Percentiles rank a stretch among this genome's conserved stretches.
phyloP scores from a whole-genome alignment of 2,888 invertebrate genomes.

The Caenorhabditis zanzibari region DNA sequence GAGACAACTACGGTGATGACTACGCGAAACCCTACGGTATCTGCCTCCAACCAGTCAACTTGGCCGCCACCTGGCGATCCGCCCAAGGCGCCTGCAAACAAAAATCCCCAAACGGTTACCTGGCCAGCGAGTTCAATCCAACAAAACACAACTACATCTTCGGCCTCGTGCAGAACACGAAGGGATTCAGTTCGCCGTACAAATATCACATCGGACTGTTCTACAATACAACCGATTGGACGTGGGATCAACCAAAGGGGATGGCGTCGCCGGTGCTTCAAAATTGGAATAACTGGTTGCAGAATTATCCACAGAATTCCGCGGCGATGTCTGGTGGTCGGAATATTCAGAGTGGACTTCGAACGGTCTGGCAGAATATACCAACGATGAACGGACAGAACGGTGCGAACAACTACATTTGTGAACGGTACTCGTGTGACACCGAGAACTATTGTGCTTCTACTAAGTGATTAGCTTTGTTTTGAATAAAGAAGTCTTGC shows the following conservation, averaged over 20 bases:
- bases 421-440: constrained; percentile 10
- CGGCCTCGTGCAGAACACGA: constrained; percentile 4
- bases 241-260: not conserved
- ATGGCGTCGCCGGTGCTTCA: not conserved
- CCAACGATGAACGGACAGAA: not conserved
- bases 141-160: constrained; percentile 34
- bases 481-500: too few relatives aligned
- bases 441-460: constrained; percentile 35
- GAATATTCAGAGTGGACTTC: not conserved
- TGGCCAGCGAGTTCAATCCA: constrained; percentile 38
- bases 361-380: not conserved
- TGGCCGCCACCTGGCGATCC: constrained; percentile 36
- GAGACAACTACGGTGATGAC: not conserved
- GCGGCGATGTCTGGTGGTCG: not conserved
- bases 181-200: not conserved
- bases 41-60: constrained; percentile 14
- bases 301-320: not conserved
- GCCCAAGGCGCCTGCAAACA: constrained; percentile 46
- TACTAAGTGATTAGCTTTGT: not conserved
- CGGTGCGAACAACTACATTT: not conserved
- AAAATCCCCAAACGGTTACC: not conserved
- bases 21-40: constrained; percentile 34
- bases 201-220: constrained; percentile 51
- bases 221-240: not conserved
- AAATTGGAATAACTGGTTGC: not conserved